phyloP scores from a whole-genome alignment of 2,797 vertebrate genomes.

The Naso thynnoides region DNA sequence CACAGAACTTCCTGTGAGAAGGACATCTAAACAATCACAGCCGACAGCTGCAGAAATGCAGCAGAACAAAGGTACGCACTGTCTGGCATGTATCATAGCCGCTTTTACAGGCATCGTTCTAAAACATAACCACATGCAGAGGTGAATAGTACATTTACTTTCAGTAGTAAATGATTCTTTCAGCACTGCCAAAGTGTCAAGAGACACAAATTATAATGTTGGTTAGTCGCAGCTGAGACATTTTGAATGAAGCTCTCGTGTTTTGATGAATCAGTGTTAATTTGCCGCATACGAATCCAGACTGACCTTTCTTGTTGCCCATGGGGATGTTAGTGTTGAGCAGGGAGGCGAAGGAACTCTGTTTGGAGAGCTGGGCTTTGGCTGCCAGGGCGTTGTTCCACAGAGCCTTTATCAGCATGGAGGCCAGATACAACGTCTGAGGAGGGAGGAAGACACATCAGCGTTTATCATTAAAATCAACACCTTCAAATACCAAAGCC shows the following conservation, averaged over 20 bases:
- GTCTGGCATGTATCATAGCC: background rate
- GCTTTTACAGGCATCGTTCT: background rate
- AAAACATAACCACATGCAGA: no score
- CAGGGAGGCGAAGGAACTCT: conserved; percentile 98
- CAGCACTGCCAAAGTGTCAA: background rate
- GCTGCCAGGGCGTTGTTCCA: conserved; percentile 99
- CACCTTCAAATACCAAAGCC: background rate
- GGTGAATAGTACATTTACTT: no score
- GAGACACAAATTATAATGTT: background rate
- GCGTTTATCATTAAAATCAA: background rate
- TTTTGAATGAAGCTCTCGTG: background rate
- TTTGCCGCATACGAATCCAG: background rate
- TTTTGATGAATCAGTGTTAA: background rate
- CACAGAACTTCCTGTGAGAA: background rate
- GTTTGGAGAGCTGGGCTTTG: conserved; percentile 98
- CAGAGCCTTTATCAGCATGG: conserved; percentile 98
- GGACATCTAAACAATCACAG: background rate
- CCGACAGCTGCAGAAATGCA: background rate
- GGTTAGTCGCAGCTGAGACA: background rate
- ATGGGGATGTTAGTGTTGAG: conserved; percentile 97
- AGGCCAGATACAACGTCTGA: conserved; percentile 97
- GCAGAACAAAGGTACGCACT: background rate
- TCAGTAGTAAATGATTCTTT: background rate
- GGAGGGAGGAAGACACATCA: conserved; percentile 1
- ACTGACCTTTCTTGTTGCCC: conserved; percentile 97